Evolutionary conservation across 2,113 vertebrate species (phyloP).

Genomic region (Hemiprocne comata): DNA sequence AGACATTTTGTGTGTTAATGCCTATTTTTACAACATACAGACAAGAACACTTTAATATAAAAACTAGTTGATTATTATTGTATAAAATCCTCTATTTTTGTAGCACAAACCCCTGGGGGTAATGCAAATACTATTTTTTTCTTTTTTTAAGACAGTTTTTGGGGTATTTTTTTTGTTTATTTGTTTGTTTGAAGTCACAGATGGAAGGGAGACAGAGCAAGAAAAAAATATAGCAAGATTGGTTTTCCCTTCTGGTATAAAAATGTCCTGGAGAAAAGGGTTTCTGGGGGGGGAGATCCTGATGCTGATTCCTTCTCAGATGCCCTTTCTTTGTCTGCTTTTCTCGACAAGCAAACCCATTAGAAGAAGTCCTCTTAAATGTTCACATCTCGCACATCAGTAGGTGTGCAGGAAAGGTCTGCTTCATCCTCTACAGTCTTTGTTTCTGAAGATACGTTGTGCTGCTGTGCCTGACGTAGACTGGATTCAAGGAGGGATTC

Average conservation of each 20-base stretch:
- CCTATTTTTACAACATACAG: slow-evolving; percentile 82
- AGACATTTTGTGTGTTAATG: slow-evolving; percentile 74
- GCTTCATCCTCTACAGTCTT: slow-evolving; percentile 89
- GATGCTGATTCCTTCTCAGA: slow-evolving; percentile 63
- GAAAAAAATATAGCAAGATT: slow-evolving; percentile 60
- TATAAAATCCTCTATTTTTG: slow-evolving; percentile 75
- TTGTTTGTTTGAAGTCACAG: slow-evolving; percentile 76
- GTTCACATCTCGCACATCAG: slow-evolving; percentile 95
- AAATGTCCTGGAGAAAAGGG: slow-evolving; percentile 68
- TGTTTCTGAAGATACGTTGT: slow-evolving; percentile 82
- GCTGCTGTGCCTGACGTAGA: slow-evolving; percentile 92
- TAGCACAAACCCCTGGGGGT: slow-evolving; percentile 74
- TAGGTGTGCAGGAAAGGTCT: slow-evolving; percentile 94
- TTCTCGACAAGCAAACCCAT: slow-evolving; percentile 59
- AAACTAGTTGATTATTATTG: slow-evolving; percentile 85
- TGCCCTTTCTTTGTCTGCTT: slow-evolving; percentile 55
- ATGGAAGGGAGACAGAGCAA: slow-evolving; percentile 75
- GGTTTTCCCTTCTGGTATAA: slow-evolving; percentile 75
- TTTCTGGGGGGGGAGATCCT: slow-evolving; percentile 57
- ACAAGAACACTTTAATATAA: slow-evolving; percentile 79
- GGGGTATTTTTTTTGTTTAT: slow-evolving; percentile 59
- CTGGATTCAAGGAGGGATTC: slow-evolving; percentile 95
- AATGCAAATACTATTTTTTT: slow-evolving; percentile 76
- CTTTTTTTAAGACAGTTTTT: slow-evolving; percentile 75
- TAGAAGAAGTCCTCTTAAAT: slow-evolving; percentile 81